phyloP scores from a whole-genome alignment of 2,888 invertebrate genomes.

The Ennomos quercinarius region DNA sequence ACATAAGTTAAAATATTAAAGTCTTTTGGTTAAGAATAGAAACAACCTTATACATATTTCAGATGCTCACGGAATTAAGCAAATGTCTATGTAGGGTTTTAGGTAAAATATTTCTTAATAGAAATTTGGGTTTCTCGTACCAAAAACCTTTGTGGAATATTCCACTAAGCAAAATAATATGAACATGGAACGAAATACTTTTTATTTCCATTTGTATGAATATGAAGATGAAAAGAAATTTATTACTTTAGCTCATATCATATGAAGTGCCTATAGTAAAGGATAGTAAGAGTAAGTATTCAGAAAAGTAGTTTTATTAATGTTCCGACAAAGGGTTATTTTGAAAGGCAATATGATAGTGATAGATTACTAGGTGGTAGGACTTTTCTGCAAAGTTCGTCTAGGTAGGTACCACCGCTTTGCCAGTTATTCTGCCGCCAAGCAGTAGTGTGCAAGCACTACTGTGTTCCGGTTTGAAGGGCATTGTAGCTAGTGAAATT shows the following conservation, averaged over 20 bases:
- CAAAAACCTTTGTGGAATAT: slow-evolving; percentile 19
- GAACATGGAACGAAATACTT: slow-evolving; percentile 14
- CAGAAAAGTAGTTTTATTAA: slow-evolving; percentile 10
- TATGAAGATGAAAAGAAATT: slow-evolving; percentile 19
- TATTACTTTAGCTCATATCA: slow-evolving; percentile 12
- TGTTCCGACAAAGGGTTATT: background rate
- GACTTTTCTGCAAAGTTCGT: too few relatives aligned
- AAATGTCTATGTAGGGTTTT: slow-evolving; percentile 21
- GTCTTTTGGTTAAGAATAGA: slow-evolving; percentile 12
- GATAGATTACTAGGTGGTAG: too few relatives aligned
- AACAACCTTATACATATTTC: slow-evolving; percentile 22
- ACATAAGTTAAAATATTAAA: slow-evolving; percentile 21
- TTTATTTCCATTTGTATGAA: slow-evolving; percentile 20
- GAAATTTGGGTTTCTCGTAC: slow-evolving; percentile 22
- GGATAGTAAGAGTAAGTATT: background rate
- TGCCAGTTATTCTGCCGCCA: too few relatives aligned
- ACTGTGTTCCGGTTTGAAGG: too few relatives aligned
- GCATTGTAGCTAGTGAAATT: too few relatives aligned
- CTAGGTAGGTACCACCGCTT: too few relatives aligned
- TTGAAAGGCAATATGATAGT: too few relatives aligned
- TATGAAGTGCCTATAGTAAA: slow-evolving; percentile 1
- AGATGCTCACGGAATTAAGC: slow-evolving; percentile 19
- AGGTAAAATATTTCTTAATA: slow-evolving; percentile 22
- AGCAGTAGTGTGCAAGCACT: too few relatives aligned
- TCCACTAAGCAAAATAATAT: slow-evolving; percentile 22